Evolutionary conservation across 1,140 invertebrate species (phyloP), one percentile per base, ranked within the genome.

Genomic region (Dryas iulia): DNA sequence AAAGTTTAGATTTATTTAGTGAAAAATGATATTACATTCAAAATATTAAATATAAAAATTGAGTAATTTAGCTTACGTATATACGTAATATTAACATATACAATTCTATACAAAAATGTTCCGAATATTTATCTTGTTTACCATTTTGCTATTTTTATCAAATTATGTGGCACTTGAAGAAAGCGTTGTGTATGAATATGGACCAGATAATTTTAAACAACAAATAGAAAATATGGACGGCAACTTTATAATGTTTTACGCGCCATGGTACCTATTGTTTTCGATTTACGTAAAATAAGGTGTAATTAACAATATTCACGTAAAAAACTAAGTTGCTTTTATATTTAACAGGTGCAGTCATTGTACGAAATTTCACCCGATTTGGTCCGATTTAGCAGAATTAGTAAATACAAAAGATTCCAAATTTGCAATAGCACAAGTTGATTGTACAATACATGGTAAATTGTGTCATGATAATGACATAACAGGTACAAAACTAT

Each of bases 241-340:
- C 18, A 91, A 91, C 71, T 91, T 91, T 64, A 80, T 91, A 25
- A 87, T 91, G 85, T 91, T 91, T 73, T 91, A 87, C 70, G 86
- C 89, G 0, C 87, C 89, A 57, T 91, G 89, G 89, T 87, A 53
- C 52, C 10, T 53, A 25, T 7, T n/a, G 24, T 5, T 56, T 25
- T 56, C 10, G 6, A n/a, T 56, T 56, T 47, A 18, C n/a, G n/a
- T 56, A 10, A 25, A 25, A 4, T 56, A 8, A 25, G n/a, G 12
- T 56, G 6, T 26, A 54, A 54, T 11, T 54, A 54, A 54, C 18
- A 11, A 25, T 56, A 26, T 14, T 56, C 8, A 5, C 10, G 2
- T 10, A 7, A n/a, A 56, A 6, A n/a, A 24, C n/a, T n/a, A n/a
- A n/a, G n/a, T n/a, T 54, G n/a, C 24, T 47, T 35, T 64, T 70